A percentile compares a stretch with the other conserved stretches of the same genome.
phyloP scores from a whole-genome alignment of 2,888 invertebrate species.

The Zele albiditarsus region DNA sequence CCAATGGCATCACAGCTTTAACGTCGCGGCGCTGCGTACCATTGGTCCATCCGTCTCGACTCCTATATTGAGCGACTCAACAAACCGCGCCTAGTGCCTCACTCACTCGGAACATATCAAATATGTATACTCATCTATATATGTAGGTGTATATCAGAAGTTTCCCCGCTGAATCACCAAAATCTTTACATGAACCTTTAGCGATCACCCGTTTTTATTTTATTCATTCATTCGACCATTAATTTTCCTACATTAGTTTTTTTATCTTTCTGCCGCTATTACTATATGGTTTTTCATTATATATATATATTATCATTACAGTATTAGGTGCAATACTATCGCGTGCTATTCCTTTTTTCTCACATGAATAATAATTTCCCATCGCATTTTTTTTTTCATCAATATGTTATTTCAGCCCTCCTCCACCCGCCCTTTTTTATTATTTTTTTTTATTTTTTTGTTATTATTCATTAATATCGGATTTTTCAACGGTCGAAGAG shows the following conservation, averaged over 20 bases:
- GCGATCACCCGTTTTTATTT: background rate
- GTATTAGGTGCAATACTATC: too few relatives aligned
- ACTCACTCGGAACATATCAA: background rate
- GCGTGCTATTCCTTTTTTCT: too few relatives aligned
- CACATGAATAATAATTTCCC: too few relatives aligned
- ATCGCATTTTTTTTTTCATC: too few relatives aligned
- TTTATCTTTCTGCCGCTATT: too few relatives aligned
- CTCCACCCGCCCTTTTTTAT: background rate
- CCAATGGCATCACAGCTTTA: constrained; percentile 67
- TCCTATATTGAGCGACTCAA: constrained; percentile 69
- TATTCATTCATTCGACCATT: background rate
- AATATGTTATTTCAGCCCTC: too few relatives aligned
- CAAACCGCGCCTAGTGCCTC: constrained; percentile 68
- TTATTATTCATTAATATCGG: background rate
- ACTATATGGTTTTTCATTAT: too few relatives aligned
- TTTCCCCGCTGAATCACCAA: background rate
- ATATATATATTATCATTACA: too few relatives aligned
- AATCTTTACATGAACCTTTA: background rate
- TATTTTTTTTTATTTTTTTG: background rate
- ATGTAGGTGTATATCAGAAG: background rate
- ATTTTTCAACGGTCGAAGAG: constrained; percentile 17
- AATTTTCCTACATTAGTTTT: too few relatives aligned
- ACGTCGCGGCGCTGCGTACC: constrained; percentile 59
- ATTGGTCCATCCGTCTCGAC: constrained; percentile 65
- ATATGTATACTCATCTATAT: background rate